phyloP scores from a whole-genome alignment of 2,797 vertebrate genomes.

The Lacerta viridis region DNA sequence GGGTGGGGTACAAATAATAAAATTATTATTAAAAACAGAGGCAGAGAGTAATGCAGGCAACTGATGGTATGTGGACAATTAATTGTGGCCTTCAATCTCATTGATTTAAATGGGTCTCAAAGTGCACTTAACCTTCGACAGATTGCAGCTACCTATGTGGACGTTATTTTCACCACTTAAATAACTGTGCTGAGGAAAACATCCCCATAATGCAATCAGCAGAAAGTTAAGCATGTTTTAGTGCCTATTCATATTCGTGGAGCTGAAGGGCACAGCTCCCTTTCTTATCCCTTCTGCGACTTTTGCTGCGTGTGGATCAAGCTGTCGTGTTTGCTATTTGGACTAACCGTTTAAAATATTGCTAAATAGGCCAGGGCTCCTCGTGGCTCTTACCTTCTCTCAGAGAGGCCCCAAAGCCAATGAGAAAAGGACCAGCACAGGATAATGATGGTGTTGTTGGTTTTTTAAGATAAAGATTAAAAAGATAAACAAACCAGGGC shows the following conservation, averaged over 20 bases:
- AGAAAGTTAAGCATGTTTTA: neutral
- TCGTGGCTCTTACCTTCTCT: neutral
- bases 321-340: neutral
- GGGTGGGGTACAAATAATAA: too few relatives aligned
- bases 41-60: too few relatives aligned
- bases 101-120: neutral
- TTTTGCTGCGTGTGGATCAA: neutral
- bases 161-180: conserved; percentile 2
- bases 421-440: neutral
- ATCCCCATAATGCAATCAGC: neutral
- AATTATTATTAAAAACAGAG: too few relatives aligned
- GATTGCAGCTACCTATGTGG: neutral
- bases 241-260: neutral
- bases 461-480: neutral
- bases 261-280: neutral
- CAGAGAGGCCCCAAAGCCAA: neutral
- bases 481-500: neutral
- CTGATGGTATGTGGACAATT: neutral
- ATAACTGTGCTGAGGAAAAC: neutral
- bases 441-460: rapidly evolving
- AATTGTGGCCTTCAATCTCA: neutral
- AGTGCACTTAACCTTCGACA: neutral
- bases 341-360: neutral
- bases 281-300: neutral
- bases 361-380: neutral